Evolutionary conservation across 2,888 invertebrate genomes (phyloP), one percentile per base, ranked within the genome.

Genomic region (Agriopis leucophaearia): DNA sequence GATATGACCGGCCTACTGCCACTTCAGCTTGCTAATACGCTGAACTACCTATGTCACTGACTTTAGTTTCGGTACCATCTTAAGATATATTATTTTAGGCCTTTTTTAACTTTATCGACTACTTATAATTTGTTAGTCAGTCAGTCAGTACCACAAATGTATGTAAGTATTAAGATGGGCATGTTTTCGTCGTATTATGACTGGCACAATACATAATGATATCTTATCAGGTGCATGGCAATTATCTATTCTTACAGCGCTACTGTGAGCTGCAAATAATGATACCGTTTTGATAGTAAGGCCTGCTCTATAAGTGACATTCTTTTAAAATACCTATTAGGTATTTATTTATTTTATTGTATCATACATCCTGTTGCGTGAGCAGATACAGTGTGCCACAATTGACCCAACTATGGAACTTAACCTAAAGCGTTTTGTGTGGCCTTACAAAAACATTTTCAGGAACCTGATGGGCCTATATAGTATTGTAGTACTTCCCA

Each of bases 201-300:
- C 15, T 54, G n/a, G 42, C 47, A 71, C 50, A 69, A 71, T 55
- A 27, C 50, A 48, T 64, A 71, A 69, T 71, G 64, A 58, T 69
- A 69, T 66, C 69, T 71, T 66, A 72, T 72, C 69, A 38, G 8
- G 12, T 35, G 40, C 50, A 36, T 18, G 51, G 58, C 63, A 60
- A 64, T 68, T n/a, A 59, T 27, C 48, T 66, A 55, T 56, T 56
- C 36, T 58, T 61, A 16, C 10, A 35, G 15, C 47, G 55, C 50
- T 51, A 27, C 60, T 57, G 48, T 18, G 1, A 15, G 38, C 54
- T 57, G 56, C 61, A 48, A 10, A 45, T 51, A 55, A 61, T 62
- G 45, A 27, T 35, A 58, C 45, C 36, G 42, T 62, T 55, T 40
- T 52, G 16, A 18, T 13, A 7, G 42, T 66, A 45, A 69, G 27